Base-by-base conservation (phyloP, 92 coral and sea anemone species). In the Epizoanthus scotinus region DNA sequence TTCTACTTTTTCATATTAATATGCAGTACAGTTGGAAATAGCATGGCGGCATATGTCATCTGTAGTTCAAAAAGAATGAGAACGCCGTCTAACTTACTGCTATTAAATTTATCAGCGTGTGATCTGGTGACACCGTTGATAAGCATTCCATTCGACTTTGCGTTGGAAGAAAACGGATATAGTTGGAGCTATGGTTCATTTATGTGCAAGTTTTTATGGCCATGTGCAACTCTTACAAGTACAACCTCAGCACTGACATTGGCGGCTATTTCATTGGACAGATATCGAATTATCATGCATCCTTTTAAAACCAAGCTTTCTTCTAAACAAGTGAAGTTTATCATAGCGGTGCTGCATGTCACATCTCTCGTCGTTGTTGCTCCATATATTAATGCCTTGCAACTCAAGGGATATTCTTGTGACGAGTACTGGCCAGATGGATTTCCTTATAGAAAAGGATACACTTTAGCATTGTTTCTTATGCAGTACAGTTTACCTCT, bases 81-180 rank as follows among this genome's bases (percentile, higher is more conserved):
- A 19, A 91, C 86, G 19, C 89, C 97, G 6, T 93, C 98, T 2
- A 85, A 95, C 75, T 84, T 82, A 26, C 84, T 95, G 63, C 90
- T 95, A 57, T 83, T 94, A 3, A 95, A 95, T 71, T 89, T 95
- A 6, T 94, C 98, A 17, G 53, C 93, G 26, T 95, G 98, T 68
- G 98, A 95, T 81, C 88, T 95, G 47, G 67, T 93, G 60, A 88
- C 97, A 9, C 98, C 98, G 5, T 70, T 95, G 14, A 63, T 94
- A 18, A 95, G 97, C 78, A 95, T 95, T 34, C 98, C 98, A 1
- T 87, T 95, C 75, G 98, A 95, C 85, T 86, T 95, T 6, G 97
- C 98, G 14, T 52, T 92, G 38, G 97, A 95, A 47, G 90, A 90
- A 29, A 90, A 85, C 55, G 83, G 65, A 1, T 87, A 87, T 82